These are phyloP conservation scores for Astreopora myriophthalma DNA, from an alignment of 64 coral and sea anemone species.

Conservation along the genomic window DNA sequence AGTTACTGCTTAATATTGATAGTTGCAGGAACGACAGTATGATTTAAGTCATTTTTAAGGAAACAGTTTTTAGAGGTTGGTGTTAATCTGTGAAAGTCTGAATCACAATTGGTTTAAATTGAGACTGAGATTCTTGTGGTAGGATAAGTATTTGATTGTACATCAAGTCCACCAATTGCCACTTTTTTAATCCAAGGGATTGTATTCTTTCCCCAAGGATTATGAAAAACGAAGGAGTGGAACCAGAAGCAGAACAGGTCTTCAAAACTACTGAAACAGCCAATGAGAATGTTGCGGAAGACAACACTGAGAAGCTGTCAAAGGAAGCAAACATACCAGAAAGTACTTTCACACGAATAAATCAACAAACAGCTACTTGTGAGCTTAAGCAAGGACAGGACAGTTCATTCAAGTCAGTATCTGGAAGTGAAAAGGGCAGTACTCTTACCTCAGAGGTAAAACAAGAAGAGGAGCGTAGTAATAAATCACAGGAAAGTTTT, in stretches of 20 bases:
- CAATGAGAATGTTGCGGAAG: background rate
- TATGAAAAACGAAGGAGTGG: background rate
- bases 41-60: too few relatives aligned
- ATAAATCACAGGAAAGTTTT: background rate
- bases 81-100: too few relatives aligned
- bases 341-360: background rate
- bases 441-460: background rate
- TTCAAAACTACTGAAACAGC: background rate
- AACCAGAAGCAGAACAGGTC: background rate
- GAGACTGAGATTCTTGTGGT: too few relatives aligned
- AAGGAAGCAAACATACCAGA: background rate
- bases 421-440: background rate
- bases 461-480: background rate
- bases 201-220: too few relatives aligned
- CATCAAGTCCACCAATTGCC: too few relatives aligned
- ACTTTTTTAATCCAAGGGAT: background rate
- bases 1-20: too few relatives aligned
- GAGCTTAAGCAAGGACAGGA: background rate
- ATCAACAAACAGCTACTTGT: background rate
- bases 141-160: too few relatives aligned
- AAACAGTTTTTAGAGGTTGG: too few relatives aligned
- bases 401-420: background rate
- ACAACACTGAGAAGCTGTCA: background rate
- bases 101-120: too few relatives aligned
- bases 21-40: too few relatives aligned